Conservation (phyloP, 2,888 invertebrate genomes). For the Galerucella calmariensis region DNA sequence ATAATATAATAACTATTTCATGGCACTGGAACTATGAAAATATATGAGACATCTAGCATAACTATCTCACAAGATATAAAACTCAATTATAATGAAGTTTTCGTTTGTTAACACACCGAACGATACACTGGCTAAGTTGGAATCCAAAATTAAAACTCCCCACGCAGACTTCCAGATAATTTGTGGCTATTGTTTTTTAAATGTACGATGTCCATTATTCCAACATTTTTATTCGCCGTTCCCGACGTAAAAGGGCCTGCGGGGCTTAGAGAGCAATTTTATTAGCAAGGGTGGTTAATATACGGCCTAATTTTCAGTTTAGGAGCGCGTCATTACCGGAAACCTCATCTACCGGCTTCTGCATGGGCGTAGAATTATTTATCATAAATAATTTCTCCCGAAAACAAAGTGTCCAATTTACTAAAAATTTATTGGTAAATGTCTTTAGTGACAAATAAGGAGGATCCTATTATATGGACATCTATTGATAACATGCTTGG, state of each 20-base stretch:
- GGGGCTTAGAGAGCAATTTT: constrained; percentile 44
- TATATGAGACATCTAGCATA: not conserved
- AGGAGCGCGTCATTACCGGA: constrained; percentile 35
- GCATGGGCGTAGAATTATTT: constrained; percentile 18
- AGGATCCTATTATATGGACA: no score
- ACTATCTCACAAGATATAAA: not conserved
- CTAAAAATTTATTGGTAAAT: not conserved
- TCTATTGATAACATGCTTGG: no score
- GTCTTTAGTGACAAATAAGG: no score
- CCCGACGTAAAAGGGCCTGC: constrained; percentile 40
- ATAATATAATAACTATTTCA: no score
- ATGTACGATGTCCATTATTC: constrained; percentile 48
- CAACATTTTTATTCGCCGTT: constrained; percentile 45
- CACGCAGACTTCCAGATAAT: constrained; percentile 41
- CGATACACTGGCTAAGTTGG: constrained; percentile 2
- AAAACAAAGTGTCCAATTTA: not conserved
- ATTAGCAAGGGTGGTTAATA: constrained; percentile 45
- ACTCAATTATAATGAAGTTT: not conserved
- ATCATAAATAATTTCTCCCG: not conserved
- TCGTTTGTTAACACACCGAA: constrained; percentile 36
- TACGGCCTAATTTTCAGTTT: constrained; percentile 45
- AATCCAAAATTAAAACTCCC: constrained; percentile 45
- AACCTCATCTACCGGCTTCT: constrained; percentile 19
- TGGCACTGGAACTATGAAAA: no score
- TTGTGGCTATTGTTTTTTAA: constrained; percentile 49